Evolutionary conservation across 2,113 vertebrate genomes (phyloP), one percentile per base, ranked within the genome.

Genomic region (Elephas maximus): DNA sequence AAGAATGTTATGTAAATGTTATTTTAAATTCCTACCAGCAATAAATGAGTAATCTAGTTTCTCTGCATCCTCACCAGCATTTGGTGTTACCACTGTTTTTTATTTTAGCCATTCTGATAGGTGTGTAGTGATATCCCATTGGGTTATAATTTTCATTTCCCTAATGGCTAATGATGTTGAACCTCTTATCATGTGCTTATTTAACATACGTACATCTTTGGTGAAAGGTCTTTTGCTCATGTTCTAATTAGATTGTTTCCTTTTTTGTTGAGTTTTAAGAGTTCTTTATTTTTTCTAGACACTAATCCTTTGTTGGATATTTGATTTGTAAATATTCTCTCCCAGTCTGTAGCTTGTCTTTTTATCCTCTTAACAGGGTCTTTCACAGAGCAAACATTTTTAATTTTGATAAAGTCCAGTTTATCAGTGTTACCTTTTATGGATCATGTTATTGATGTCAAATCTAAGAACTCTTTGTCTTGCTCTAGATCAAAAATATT

Each of bases 71-170:
- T 93, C 53, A 81, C 85, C 78, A 78, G 23, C 48, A 30, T 90
- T 90, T 85, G 80, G 12, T 85, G 12, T 90, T 37, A 78, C 10
- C 18, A 30, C 41, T 67, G 10, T 67, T n/a, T 67, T 84, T 82
- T 65, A 41, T 90, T 77, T 78, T 91, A 85, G 48, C 62, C 60
- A 45, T 90, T 90, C 28, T 57, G 28, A 37, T 82, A 60, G 41
- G 1, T 74, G 2, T 73, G 18, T 81, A 37, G 17, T 81, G 44
- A 53, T 84, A 69, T 3, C 37, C 53, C 62, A 71, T 57, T 95
- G 71, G 37, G 30, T 90, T 85, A 85, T 77, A 79, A 79, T 91
- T 90, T 94, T 71, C n/a, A 60, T 77, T 94, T 84, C 53, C 53
- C 11, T 73, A 17, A 48, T 73, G 17, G 45, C 79, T 77, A 77